Percentiles rank a stretch among this genome's conserved stretches.
Evolutionary conservation across 2,113 vertebrate genomes (phyloP).

Genomic region (Brevimyrus niger): DNA sequence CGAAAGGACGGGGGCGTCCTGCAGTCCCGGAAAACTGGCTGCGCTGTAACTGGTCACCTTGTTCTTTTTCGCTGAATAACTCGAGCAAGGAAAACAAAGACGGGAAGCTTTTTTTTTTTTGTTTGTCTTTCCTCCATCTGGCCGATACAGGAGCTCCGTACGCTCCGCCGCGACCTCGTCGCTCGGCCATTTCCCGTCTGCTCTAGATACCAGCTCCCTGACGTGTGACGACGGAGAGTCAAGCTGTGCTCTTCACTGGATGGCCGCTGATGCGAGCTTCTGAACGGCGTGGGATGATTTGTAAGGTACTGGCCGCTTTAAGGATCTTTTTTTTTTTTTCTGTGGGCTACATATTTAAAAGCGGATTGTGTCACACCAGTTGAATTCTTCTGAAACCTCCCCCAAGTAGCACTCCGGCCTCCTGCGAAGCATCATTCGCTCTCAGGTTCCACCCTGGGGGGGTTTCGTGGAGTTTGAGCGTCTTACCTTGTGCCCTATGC

Average conservation of each 20-base stretch:
- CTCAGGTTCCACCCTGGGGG: not conserved
- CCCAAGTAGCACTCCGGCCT: not conserved
- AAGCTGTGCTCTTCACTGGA: not conserved
- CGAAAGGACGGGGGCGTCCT: not conserved
- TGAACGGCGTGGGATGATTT: not conserved
- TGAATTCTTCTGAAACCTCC: not conserved
- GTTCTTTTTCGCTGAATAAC: not conserved
- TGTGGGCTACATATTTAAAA: not conserved
- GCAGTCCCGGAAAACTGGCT: not conserved
- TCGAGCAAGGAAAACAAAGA: not conserved
- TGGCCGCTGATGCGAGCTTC: not conserved
- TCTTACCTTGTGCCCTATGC: not conserved
- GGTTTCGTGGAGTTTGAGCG: not conserved
- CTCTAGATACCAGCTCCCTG: not conserved
- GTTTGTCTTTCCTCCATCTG: not conserved
- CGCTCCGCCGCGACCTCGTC: conserved; percentile 22
- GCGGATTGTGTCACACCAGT: not conserved
- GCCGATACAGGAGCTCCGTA: not conserved
- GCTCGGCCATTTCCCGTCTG: not conserved
- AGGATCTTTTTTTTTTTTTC: not conserved
- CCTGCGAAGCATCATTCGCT: not conserved
- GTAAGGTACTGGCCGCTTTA: not conserved
- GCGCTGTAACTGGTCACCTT: not conserved
- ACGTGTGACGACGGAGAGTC: not conserved
- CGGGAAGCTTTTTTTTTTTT: conserved; percentile 8